Evolutionary conservation across 2,888 invertebrate species (phyloP).

Genomic region (Hydropsyche betteni): DNA sequence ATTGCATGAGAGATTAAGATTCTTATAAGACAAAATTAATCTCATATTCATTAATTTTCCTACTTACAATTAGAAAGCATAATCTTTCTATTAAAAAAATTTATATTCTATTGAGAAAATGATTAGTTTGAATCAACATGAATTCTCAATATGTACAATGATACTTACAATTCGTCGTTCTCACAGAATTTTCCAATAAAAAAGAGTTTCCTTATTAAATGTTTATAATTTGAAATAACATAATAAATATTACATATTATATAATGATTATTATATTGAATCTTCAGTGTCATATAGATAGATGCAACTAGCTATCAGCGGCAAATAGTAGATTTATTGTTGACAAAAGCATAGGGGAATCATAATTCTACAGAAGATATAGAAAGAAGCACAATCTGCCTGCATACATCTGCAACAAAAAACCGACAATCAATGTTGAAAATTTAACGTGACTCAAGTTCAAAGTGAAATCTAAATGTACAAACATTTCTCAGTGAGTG

Average conservation of each 20-base stretch:
- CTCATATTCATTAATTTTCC: too few species aligned
- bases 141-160: too few species aligned
- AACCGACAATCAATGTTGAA: slow-evolving; percentile 52
- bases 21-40: too few species aligned
- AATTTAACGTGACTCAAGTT: slow-evolving; percentile 42
- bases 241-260: slow-evolving; percentile 41
- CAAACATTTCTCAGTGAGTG: slow-evolving; percentile 62
- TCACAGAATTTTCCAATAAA: background rate
- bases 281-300: slow-evolving; percentile 34
- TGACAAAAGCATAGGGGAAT: slow-evolving; percentile 55
- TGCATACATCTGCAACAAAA: slow-evolving; percentile 63
- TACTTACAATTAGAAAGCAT: too few species aligned
- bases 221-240: slow-evolving; percentile 41
- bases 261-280: slow-evolving; percentile 41
- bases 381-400: slow-evolving; percentile 67
- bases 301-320: slow-evolving; percentile 39
- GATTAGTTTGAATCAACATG: too few species aligned
- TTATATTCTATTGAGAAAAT: too few species aligned
- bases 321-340: slow-evolving; percentile 37
- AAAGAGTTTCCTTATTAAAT: slow-evolving; percentile 26
- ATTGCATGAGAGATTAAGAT: too few species aligned
- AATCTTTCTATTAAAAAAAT: too few species aligned
- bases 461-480: background rate
- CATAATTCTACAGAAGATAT: slow-evolving; percentile 73
- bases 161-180: too few species aligned